Conservation (phyloP, 1,140 invertebrate species). For the Lamellibrachia luymesi region DNA sequence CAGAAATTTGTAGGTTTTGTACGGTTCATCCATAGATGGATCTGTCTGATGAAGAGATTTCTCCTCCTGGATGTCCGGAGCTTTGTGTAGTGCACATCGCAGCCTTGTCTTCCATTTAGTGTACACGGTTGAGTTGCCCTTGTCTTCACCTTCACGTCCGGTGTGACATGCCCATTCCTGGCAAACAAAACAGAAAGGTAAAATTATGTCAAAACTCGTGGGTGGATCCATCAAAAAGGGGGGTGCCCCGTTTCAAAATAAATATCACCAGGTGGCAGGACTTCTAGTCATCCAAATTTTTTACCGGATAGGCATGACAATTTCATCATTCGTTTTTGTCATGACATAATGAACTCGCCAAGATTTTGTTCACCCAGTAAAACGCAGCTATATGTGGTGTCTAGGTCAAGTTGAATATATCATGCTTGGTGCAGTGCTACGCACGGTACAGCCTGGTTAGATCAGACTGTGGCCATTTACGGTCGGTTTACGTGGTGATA, state of each 20-base stretch:
- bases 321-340: not conserved
- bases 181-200: not conserved
- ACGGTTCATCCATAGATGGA: not conserved
- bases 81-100: not conserved
- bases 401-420: too few relatives aligned
- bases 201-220: too few relatives aligned
- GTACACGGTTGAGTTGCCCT: not conserved
- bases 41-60: not conserved
- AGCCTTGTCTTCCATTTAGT: not conserved
- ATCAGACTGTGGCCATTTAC: too few relatives aligned
- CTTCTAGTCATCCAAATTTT: not conserved
- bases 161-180: not conserved
- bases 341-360: too few relatives aligned
- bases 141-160: not conserved
- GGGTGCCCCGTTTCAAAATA: not conserved
- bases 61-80: not conserved
- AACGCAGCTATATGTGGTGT: too few relatives aligned
- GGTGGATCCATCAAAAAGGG: not conserved
- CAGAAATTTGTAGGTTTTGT: not conserved
- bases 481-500: too few relatives aligned
- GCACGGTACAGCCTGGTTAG: too few relatives aligned
- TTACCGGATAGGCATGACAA: not conserved
- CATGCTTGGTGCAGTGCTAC: too few relatives aligned
- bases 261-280: not conserved
- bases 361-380: too few relatives aligned